Conservation (phyloP, 2,888 invertebrate genomes). For the Epistrophe eligans region DNA sequence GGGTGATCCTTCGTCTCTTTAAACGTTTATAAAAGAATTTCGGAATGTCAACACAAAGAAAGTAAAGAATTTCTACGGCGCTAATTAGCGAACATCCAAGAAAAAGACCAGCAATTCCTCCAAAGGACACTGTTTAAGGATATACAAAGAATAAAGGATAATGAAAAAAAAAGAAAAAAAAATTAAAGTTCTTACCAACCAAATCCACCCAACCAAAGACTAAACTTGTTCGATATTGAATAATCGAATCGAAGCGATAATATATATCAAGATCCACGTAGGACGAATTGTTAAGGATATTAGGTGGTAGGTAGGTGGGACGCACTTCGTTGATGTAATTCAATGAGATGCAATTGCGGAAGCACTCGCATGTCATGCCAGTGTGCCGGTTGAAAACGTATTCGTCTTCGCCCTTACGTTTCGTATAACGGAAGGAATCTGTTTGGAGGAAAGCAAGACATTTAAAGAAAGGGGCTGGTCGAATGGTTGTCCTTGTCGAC, state of each 20-base stretch:
- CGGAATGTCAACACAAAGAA: conserved; percentile 81
- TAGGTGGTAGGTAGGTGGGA: conserved; percentile 80
- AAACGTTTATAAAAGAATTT: conserved; percentile 76
- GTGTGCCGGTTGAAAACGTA: conserved; percentile 79
- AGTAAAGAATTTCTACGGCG: conserved; percentile 84
- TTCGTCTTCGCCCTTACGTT: conserved; percentile 79
- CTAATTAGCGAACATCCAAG: conserved; percentile 85
- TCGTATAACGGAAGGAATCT: conserved; percentile 80
- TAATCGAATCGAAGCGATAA: conserved; percentile 83
- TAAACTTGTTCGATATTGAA: conserved; percentile 84
- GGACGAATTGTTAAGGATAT: conserved; percentile 79
- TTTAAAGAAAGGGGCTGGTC: neutral
- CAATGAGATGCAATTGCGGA: conserved; percentile 82
- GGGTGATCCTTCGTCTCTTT: conserved; percentile 13
- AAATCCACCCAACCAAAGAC: conserved; percentile 84
- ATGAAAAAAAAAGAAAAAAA: neutral
- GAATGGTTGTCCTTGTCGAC: conserved; percentile 4
- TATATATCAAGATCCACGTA: conserved; percentile 83
- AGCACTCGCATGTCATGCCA: conserved; percentile 83
- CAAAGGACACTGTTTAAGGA: conserved; percentile 84
- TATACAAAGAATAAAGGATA: neutral
- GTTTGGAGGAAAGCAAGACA: conserved; percentile 4
- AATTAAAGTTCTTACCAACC: conserved; percentile 80
- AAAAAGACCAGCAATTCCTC: conserved; percentile 85
- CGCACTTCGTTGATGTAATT: conserved; percentile 81